Conservation (phyloP, 2,113 vertebrate species). For the Platysternon megacephalum region DNA sequence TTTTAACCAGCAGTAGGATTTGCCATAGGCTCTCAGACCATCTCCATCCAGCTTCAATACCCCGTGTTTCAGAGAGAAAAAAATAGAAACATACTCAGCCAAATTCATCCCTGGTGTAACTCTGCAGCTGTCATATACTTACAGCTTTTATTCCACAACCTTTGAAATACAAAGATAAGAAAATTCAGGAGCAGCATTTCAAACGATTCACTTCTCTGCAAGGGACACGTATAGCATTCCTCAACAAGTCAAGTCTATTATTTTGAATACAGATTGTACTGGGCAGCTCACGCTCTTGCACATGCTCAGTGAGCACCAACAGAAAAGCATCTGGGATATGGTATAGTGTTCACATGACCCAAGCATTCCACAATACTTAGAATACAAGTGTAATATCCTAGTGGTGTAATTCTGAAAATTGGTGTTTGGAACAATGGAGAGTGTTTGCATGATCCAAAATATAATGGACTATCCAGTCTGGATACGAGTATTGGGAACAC, state of each 20-base stretch:
- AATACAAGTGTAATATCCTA: accelerated
- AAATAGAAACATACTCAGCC: neutral
- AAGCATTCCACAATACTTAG: neutral
- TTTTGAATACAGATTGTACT: accelerated
- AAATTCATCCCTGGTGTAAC: neutral
- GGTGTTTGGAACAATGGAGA: accelerated
- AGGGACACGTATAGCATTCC: accelerated
- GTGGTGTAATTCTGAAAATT: neutral
- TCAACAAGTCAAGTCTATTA: neutral
- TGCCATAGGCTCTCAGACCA: neutral
- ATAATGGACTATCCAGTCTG: neutral
- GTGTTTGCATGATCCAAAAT: neutral
- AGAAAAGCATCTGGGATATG: neutral
- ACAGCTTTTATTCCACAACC: neutral
- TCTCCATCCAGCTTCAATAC: neutral
- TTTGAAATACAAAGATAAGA: neutral
- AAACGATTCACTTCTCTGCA: accelerated
- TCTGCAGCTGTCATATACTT: neutral
- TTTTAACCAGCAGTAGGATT: neutral
- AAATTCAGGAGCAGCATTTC: neutral
- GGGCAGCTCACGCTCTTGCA: neutral
- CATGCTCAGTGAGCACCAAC: neutral
- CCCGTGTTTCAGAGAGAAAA: neutral
- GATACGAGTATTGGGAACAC: neutral
- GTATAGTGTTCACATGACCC: accelerated